Evolutionary conservation across 2,888 invertebrate species (phyloP).

Genomic region (Uropetala carovei): DNA sequence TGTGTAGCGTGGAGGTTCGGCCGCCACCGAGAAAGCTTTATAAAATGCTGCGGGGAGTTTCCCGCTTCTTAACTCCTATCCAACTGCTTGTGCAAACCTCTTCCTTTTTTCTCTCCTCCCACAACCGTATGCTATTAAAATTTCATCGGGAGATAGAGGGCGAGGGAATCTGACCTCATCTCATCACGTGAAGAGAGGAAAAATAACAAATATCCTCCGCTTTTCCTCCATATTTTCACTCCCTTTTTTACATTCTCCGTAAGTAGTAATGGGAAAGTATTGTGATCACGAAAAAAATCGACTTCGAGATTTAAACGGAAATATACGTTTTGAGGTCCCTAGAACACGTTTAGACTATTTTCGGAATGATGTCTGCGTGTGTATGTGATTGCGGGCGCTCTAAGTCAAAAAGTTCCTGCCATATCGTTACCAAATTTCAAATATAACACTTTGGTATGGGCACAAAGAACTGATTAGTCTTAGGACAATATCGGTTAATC

Average conservation of each 20-base stretch:
- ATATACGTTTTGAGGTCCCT: no score
- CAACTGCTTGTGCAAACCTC: conserved; percentile 11
- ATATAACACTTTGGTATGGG: no score
- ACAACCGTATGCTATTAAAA: background rate
- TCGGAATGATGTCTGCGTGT: no score
- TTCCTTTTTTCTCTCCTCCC: background rate
- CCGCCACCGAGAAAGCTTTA: background rate
- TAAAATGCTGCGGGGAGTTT: conserved; percentile 13
- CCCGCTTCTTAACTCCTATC: conserved; percentile 12
- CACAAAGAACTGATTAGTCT: no score
- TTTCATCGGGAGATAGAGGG: background rate
- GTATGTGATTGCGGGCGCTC: no score
- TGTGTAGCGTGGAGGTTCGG: background rate
- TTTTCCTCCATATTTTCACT: background rate
- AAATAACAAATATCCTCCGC: background rate
- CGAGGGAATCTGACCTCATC: conserved; percentile 21
- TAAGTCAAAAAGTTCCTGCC: no score
- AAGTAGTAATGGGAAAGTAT: no score
- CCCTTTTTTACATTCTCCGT: background rate
- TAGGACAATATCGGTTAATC: no score
- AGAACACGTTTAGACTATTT: no score
- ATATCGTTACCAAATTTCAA: no score
- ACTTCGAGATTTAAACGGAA: no score
- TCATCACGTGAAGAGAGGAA: background rate
- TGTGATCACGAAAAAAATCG: no score